Evolutionary conservation across 2,888 invertebrate species (phyloP).

Genomic region (Dryobotodes eremita): DNA sequence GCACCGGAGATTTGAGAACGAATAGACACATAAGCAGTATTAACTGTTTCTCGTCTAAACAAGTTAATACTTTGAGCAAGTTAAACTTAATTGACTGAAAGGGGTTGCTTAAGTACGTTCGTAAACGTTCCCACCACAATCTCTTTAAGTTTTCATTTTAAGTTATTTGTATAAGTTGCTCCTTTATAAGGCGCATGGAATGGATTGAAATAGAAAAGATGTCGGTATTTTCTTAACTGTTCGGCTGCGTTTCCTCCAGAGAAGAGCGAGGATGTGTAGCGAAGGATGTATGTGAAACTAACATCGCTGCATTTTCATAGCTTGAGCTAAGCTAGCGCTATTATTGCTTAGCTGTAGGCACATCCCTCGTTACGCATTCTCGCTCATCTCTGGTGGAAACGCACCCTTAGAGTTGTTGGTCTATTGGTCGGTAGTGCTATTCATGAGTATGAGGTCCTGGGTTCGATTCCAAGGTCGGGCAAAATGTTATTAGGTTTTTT

Average conservation of each 20-base stretch:
- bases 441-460: too few relatives aligned
- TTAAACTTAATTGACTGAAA: slow-evolving; percentile 63
- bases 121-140: slow-evolving; percentile 40
- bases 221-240: background rate
- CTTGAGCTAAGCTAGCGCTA: too few relatives aligned
- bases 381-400: too few relatives aligned
- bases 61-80: slow-evolving; percentile 48
- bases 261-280: too few relatives aligned
- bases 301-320: too few relatives aligned
- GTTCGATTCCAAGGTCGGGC: background rate
- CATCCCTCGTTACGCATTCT: too few relatives aligned
- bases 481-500: background rate
- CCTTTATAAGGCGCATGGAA: slow-evolving; percentile 6
- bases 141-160: slow-evolving; percentile 36
- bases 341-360: too few relatives aligned
- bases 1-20: slow-evolving; percentile 30
- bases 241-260: too few relatives aligned
- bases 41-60: slow-evolving; percentile 48
- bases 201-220: background rate
- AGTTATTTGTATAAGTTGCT: slow-evolving; percentile 22
- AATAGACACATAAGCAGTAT: slow-evolving; percentile 48
- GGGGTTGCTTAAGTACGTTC: slow-evolving; percentile 53
- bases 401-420: too few relatives aligned
- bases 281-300: too few relatives aligned
- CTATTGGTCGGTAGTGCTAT: background rate